phyloP scores from a whole-genome alignment of 2,113 vertebrate species.

The Seriola aureovittata region DNA sequence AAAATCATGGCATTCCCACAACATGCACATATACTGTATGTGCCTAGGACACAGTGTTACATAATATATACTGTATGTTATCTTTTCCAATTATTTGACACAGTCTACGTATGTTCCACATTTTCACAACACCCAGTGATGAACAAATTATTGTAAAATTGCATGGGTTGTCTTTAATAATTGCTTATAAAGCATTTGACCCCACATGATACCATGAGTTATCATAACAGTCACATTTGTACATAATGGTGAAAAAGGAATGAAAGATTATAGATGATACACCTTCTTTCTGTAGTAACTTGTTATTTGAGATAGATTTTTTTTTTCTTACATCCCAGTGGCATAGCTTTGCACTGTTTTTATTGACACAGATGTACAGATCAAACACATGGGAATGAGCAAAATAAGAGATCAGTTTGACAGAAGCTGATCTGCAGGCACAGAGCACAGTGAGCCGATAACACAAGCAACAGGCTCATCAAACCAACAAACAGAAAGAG shows the following conservation, averaged over 20 bases:
- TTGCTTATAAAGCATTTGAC: neutral
- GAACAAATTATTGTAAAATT: neutral
- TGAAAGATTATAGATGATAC: slow-evolving; percentile 1
- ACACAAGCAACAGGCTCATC: slow-evolving; percentile 49
- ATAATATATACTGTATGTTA: neutral
- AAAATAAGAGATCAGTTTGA: neutral
- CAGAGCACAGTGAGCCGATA: slow-evolving; percentile 7
- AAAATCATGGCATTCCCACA: neutral
- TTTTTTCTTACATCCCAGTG: neutral
- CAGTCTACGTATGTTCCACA: neutral
- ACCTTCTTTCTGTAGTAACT: neutral
- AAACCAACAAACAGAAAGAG: slow-evolving; percentile 44
- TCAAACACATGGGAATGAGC: neutral
- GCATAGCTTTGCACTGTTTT: neutral
- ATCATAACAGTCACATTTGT: neutral
- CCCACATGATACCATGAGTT: neutral
- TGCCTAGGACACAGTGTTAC: neutral
- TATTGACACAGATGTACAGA: slow-evolving; percentile 1
- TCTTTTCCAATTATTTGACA: neutral
- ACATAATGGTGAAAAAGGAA: neutral
- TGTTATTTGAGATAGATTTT: slow-evolving; percentile 31
- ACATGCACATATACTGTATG: neutral
- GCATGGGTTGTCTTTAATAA: neutral
- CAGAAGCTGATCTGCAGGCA: slow-evolving; percentile 28
- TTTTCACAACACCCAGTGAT: neutral